Conservation (phyloP, 1,140 invertebrate genomes). For the Macrobrachium rosenbergii region DNA sequence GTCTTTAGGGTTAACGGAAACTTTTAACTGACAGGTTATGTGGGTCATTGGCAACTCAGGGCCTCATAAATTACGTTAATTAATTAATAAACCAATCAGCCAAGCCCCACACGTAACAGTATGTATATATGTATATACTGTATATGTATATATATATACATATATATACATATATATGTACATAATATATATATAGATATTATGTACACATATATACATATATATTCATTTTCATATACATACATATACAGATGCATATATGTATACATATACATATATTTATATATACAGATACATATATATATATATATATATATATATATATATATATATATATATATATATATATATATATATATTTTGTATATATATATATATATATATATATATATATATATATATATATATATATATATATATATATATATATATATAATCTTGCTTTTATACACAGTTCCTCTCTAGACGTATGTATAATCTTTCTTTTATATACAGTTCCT, state of each 20-base stretch:
- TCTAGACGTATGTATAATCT: too few species aligned
- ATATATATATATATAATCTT: too few species aligned
- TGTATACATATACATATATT: neutral
- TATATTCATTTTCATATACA: neutral
- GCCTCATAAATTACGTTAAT: too few species aligned
- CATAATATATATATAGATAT: neutral
- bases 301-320: conserved; percentile 20
- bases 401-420: too few species aligned
- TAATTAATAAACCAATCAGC: too few species aligned
- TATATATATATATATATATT: conserved; percentile 9
- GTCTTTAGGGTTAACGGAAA: too few species aligned
- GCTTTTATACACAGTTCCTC: too few species aligned
- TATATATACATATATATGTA: conserved; percentile 14
- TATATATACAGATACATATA: conserved; percentile 8
- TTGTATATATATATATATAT: neutral
- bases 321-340: neutral
- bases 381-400: too few species aligned
- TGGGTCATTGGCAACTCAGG: too few species aligned
- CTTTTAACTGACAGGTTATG: too few species aligned
- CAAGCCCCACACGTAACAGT: too few species aligned
- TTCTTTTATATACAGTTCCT: too few species aligned
- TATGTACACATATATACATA: neutral
- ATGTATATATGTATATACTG: conserved; percentile 6
- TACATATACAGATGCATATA: neutral
- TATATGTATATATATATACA: neutral